Evolutionary conservation across 1,140 invertebrate species (phyloP), one percentile per base, ranked within the genome.

Genomic region (Ooceraea biroi): DNA sequence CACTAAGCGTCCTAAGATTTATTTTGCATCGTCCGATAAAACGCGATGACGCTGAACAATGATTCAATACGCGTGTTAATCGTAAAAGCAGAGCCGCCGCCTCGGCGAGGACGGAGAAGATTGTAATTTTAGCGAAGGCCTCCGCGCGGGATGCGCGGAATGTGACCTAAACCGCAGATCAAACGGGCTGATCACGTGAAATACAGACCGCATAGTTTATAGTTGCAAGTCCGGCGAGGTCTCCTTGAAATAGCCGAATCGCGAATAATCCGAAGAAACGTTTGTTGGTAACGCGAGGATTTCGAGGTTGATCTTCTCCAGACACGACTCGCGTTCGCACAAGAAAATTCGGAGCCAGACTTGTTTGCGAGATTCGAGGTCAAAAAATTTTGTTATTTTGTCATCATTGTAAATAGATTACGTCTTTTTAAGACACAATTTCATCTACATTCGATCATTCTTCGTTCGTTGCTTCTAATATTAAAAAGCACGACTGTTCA

Each of bases 181-280:
- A 27, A 11, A 36, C 41, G 12, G 44, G 48, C 36, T n/a, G 44
- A 63, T 65, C 10, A 14, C 14, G 12, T 10, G 10, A 30, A 4
- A 76, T 50, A n/a, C n/a, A 65, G 17, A 63, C 17, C 36, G 12
- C 14, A 17, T 14, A 66, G 46, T 77, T 77, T 77, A 76, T 41
- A 77, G n/a, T 66, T 65, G 19, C 60, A 11, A 77, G 19, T 52
- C 65, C 17, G n/a, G n/a, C n/a, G n/a, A n/a, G 22, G 11, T 76
- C 44, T 48, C 8, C 44, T 14, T 27, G 4, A 77, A 65, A 66
- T 77, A 76, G 44, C 44, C n/a, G 25, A 77, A 65, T 27, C n/a
- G 5, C 73, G n/a, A n/a, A 30, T 63, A 50, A 76, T n/a, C 4
- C 58, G 44, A 8, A 46, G 12, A 65, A 0, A 7, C 41, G 41